Evolutionary conservation across 1,140 invertebrate species (phyloP).

Genomic region (Hyposmocoma kahamanoa): DNA sequence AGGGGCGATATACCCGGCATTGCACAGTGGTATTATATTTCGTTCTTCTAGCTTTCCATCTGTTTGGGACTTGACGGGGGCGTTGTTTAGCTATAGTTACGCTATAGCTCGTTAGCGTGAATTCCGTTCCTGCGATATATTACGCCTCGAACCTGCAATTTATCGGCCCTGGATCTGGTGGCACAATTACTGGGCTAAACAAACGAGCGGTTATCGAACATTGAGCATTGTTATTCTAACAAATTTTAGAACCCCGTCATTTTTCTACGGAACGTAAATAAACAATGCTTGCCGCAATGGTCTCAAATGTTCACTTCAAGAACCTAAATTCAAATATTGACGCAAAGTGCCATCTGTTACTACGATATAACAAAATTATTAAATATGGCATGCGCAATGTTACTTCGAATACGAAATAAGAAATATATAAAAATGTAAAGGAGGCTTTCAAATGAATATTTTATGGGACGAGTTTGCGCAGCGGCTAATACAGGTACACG

Average conservation of each 20-base stretch:
- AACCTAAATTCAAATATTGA: too few relatives aligned
- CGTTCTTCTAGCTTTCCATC: constrained; percentile 7
- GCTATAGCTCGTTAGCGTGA: constrained; percentile 30
- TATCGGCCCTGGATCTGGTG: constrained; percentile 35
- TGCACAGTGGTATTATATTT: constrained; percentile 4
- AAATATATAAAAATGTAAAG: constrained; percentile 38
- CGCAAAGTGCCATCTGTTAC: neutral
- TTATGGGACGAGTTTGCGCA: constrained; percentile 13
- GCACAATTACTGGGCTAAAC: constrained; percentile 41
- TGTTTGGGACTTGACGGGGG: constrained; percentile 7
- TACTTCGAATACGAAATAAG: constrained; percentile 38
- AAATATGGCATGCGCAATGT: constrained; percentile 30
- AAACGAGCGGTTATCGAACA: constrained; percentile 38
- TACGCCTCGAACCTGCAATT: constrained; percentile 41
- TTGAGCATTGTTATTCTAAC: constrained; percentile 17
- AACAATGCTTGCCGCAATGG: too few relatives aligned
- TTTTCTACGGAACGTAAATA: too few relatives aligned
- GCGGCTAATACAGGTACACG: constrained; percentile 4
- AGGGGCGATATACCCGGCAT: neutral
- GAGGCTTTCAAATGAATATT: constrained; percentile 25
- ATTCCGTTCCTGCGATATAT: constrained; percentile 34
- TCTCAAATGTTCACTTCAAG: too few relatives aligned
- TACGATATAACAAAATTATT: constrained; percentile 20
- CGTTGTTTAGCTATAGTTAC: constrained; percentile 8
- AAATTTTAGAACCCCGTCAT: neutral